Percentiles rank a stretch among this genome's conserved stretches.
phyloP scores from a whole-genome alignment of 2,113 vertebrate species.

The Haplochromis vanheusdeni region DNA sequence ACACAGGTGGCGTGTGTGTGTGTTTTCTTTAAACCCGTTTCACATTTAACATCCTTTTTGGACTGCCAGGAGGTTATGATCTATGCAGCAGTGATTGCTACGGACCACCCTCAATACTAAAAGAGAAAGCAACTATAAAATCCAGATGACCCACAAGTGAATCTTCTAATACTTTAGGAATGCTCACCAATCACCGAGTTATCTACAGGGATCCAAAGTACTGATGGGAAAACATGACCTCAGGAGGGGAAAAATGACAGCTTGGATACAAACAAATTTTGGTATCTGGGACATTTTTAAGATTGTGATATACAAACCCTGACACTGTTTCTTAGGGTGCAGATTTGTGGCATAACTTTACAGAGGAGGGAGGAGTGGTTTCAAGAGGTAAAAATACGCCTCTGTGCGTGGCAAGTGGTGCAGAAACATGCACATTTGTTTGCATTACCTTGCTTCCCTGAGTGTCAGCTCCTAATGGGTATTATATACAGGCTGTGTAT shows the following conservation, averaged over 20 bases:
- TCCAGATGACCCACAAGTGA: slow-evolving; percentile 60
- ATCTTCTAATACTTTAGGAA: slow-evolving; percentile 67
- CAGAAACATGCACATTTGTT: not conserved
- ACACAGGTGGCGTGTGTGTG: not conserved
- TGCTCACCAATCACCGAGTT: slow-evolving; percentile 48
- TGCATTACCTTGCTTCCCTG: not conserved
- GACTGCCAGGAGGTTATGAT: slow-evolving; percentile 50
- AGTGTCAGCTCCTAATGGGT: not conserved
- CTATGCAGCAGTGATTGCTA: slow-evolving; percentile 34
- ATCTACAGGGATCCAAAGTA: slow-evolving; percentile 45
- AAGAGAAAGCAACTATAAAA: slow-evolving; percentile 30
- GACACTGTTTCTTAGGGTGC: not conserved
- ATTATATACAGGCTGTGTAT: not conserved
- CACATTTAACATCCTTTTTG: slow-evolving; percentile 24
- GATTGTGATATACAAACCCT: not conserved
- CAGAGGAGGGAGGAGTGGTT: not conserved
- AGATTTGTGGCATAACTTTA: not conserved
- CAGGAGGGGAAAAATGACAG: not conserved
- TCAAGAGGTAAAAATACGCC: not conserved
- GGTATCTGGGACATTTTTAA: not conserved
- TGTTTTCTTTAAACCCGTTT: not conserved
- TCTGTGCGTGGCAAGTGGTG: not conserved
- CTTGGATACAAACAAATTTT: slow-evolving; percentile 2
- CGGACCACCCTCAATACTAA: slow-evolving; percentile 50
- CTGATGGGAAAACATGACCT: slow-evolving; percentile 28